phyloP scores from a whole-genome alignment of 1,140 invertebrate species.

The Platorchestia sp. region DNA sequence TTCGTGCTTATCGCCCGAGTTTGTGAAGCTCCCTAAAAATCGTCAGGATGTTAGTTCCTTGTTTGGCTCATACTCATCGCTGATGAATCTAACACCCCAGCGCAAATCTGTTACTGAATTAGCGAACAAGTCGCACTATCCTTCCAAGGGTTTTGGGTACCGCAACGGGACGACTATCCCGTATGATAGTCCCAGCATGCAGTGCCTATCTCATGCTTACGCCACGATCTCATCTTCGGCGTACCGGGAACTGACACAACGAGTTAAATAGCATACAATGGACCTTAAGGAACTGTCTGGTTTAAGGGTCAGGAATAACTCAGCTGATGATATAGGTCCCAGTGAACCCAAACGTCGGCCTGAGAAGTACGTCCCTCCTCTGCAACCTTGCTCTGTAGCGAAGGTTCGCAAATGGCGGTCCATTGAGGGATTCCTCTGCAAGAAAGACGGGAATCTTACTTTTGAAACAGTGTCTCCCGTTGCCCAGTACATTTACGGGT shows the following conservation, averaged over 20 bases:
- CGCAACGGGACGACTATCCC: not conserved
- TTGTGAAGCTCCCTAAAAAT: not conserved
- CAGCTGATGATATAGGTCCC: not conserved
- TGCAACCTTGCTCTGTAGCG: not conserved
- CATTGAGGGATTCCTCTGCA: not conserved
- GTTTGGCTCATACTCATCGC: constrained; percentile 20
- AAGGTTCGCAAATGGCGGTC: not conserved
- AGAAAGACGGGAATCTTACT: not conserved
- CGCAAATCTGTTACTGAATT: not conserved
- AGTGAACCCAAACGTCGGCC: not conserved
- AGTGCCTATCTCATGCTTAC: not conserved
- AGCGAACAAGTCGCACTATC: not conserved
- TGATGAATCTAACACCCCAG: not conserved
- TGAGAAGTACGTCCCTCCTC: not conserved
- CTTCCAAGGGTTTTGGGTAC: not conserved
- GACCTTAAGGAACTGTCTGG: not conserved
- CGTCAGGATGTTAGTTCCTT: constrained; percentile 38
- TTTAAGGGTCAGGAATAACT: not conserved
- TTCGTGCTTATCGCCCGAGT: not conserved
- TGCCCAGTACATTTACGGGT: constrained; percentile 25
- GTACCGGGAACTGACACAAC: constrained; percentile 26
- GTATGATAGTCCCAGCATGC: not conserved
- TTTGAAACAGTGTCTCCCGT: constrained; percentile 21
- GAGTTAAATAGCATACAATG: constrained; percentile 40
- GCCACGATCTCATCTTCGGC: constrained; percentile 38